A percentile compares a stretch with the other conserved stretches of the same genome.
Conservation (phyloP, 1,140 invertebrate genomes). For the Octopus sinensis region DNA sequence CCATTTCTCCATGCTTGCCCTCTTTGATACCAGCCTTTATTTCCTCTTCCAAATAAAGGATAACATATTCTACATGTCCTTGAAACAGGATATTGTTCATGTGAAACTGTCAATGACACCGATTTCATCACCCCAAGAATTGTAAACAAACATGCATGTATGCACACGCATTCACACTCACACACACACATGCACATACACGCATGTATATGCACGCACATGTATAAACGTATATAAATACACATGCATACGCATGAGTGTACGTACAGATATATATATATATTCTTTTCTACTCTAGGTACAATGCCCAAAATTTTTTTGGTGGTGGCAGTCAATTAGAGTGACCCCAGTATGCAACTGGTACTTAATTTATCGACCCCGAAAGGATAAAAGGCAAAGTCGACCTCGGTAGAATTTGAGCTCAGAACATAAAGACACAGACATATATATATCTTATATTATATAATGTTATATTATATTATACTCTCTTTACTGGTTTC, state of each 20-base stretch:
- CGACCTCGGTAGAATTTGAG: background rate
- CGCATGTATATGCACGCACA: too few species aligned
- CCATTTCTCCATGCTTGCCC: background rate
- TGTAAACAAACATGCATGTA: background rate
- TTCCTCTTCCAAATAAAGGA: background rate
- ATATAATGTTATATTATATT: background rate
- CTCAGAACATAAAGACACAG: background rate
- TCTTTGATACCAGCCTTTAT: background rate
- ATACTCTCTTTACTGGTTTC: background rate
- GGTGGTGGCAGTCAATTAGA: too few species aligned
- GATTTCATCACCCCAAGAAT: background rate
- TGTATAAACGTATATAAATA: too few species aligned
- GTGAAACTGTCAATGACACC: background rate
- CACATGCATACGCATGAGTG: too few species aligned
- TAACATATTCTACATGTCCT: background rate
- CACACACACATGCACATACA: background rate
- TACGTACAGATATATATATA: too few species aligned
- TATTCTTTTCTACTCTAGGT: too few species aligned
- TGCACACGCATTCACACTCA: background rate
- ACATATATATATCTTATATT: background rate
- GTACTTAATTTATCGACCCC: background rate
- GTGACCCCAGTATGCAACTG: too few species aligned
- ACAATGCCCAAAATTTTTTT: too few species aligned
- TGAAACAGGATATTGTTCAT: background rate
- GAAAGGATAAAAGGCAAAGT: background rate